phyloP scores from a whole-genome alignment of 2,797 vertebrate species.

The Acomys russatus region DNA sequence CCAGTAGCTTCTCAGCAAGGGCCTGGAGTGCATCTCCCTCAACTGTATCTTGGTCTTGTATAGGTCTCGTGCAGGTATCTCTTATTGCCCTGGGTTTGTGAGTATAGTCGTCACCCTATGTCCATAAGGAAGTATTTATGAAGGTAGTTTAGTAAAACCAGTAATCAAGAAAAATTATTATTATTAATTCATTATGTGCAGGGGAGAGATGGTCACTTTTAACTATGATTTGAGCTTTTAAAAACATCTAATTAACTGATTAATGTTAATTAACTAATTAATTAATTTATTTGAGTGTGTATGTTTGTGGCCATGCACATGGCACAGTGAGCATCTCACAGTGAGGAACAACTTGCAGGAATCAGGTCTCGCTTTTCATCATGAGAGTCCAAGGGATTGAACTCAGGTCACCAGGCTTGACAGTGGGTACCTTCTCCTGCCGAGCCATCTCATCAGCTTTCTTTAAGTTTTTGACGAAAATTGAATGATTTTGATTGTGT shows the following conservation, averaged over 20 bases:
- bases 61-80: not conserved
- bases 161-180: slow-evolving; percentile 22
- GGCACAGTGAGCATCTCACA: not conserved
- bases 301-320: too few relatives aligned
- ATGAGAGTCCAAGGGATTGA: not conserved
- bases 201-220: not conserved
- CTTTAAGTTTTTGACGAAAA: slow-evolving; percentile 1
- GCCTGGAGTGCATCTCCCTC: not conserved
- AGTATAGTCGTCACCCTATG: not conserved
- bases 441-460: not conserved
- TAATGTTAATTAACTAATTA: not conserved
- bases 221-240: not conserved
- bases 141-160: slow-evolving; percentile 25
- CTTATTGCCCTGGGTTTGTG: not conserved
- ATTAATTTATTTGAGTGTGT: not conserved
- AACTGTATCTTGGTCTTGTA: too few relatives aligned
- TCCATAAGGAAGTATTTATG: not conserved
- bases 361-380: not conserved
- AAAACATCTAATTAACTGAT: not conserved
- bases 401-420: not conserved
- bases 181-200: not conserved
- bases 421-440: not conserved
- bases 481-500: not conserved
- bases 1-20: not conserved
- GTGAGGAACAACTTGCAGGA: too few relatives aligned